Evolutionary conservation across 2,888 invertebrate genomes (phyloP), one percentile per base, ranked within the genome.

Genomic region (Fragum sueziense): DNA sequence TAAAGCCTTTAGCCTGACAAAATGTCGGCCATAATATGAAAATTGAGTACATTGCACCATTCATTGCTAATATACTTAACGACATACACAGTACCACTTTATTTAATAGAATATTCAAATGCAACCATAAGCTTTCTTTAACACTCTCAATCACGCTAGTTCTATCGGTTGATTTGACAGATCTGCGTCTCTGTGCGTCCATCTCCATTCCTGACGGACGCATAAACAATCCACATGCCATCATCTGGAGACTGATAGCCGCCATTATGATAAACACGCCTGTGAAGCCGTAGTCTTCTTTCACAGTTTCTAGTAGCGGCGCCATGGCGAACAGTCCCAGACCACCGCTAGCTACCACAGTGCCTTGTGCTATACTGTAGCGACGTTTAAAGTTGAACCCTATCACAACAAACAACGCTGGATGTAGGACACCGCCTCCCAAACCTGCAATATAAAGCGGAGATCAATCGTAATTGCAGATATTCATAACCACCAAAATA

Each of bases 281-380:
- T 7, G 31, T 34, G 22, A 71, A 76, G 4, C 79, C 73, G 41
- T 76, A 85, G 22, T 52, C 33, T 14, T 80, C 70, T 22, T 70
- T 74, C 1, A 72, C 47, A 3, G 51, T 41, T 25, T 76, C 74
- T 27, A 80, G 57, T 25, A 82, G 9, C 4, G 80, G 82, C 31
- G 82, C 65, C 17, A 85, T 37, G 22, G 72, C 34, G 52, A 85
- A 79, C 2, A 79, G 65, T 51, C 80, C 85, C n/a, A 80, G 62
- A 17, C 82, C 85, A 31, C 57, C 52, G 14, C 82, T 80, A 6
- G 82, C 71, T 22, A 74, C 41, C 14, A 78, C 76, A 20, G 80
- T 52, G 9, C 85, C 82, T 20, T 67, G 57, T 9, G 82, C 85
- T 7, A 85, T 20, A 41, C 79, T 82, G n/a, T 74, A 52, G n/a